These are phyloP conservation scores for Stictocephala bisonia DNA, from an alignment of 2,888 invertebrate genomes.

Conservation along the genomic window DNA sequence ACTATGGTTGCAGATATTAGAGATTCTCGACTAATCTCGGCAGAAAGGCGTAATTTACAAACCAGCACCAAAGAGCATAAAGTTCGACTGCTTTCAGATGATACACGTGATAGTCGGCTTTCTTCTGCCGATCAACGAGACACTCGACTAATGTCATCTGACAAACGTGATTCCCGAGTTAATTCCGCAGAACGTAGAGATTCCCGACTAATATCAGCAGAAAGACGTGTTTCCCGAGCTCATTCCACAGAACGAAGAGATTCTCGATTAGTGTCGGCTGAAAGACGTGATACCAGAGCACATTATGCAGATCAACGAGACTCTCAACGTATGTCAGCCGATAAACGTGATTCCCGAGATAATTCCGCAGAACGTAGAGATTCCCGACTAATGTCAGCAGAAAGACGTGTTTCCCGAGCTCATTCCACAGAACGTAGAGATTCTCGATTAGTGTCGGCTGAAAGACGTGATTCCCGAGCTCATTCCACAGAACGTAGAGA, in stretches of 20 bases:
- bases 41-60: neutral
- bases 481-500: neutral
- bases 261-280: slow-evolving; percentile 1
- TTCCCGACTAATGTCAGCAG: neutral
- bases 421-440: slow-evolving; percentile 15
- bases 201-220: neutral
- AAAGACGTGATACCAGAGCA: neutral
- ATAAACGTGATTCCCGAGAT: neutral
- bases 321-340: too few species aligned
- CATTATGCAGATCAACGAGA: neutral
- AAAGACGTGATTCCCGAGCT: neutral
- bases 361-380: slow-evolving; percentile 15
- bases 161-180: neutral
- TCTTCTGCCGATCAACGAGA: neutral
- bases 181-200: neutral
- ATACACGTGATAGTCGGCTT: neutral
- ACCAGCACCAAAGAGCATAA: neutral
- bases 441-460: neutral
- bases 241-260: neutral
- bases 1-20: neutral
- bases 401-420: slow-evolving; percentile 3
- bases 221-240: neutral
- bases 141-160: neutral
- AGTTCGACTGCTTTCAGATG: neutral
- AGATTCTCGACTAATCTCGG: neutral